Percentiles rank a stretch among this genome's conserved stretches.
Conservation (phyloP, 2,113 vertebrate species). For the Epinephelus lanceolatus region DNA sequence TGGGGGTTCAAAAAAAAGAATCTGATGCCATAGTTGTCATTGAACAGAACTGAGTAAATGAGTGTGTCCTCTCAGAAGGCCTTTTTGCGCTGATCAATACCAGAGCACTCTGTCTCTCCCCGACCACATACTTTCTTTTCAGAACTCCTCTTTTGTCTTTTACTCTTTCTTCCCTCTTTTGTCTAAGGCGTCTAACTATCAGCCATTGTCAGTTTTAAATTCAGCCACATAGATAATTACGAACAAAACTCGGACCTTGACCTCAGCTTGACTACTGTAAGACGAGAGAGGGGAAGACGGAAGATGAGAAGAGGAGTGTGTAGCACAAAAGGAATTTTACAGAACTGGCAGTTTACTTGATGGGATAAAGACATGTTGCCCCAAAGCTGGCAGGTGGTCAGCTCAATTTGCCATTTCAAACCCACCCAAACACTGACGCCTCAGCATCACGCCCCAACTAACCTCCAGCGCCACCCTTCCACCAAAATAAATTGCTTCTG, state of each 20-base stretch:
- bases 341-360: conserved; percentile 9
- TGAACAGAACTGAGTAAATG: conserved; percentile 50
- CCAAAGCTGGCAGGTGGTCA: neutral
- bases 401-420: conserved; percentile 11
- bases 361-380: conserved; percentile 17
- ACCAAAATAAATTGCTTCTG: neutral
- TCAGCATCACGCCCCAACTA: neutral
- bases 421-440: neutral
- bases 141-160: conserved; percentile 23
- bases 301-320: neutral
- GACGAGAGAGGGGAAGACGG: neutral
- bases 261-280: neutral
- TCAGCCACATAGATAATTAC: neutral
- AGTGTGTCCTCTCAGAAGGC: conserved; percentile 53
- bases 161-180: neutral
- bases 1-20: conserved; percentile 46
- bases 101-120: conserved; percentile 2
- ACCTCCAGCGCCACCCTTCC: neutral
- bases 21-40: conserved; percentile 39
- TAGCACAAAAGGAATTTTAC: neutral
- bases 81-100: conserved; percentile 62
- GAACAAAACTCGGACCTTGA: neutral
- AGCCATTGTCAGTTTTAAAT: conserved; percentile 19
- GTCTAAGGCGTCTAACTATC: neutral
- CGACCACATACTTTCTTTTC: conserved; percentile 1